Percentiles rank a stretch among this genome's conserved stretches.
Evolutionary conservation across 2,888 invertebrate species (phyloP).

Genomic region (Pristionchus entomophagus): DNA sequence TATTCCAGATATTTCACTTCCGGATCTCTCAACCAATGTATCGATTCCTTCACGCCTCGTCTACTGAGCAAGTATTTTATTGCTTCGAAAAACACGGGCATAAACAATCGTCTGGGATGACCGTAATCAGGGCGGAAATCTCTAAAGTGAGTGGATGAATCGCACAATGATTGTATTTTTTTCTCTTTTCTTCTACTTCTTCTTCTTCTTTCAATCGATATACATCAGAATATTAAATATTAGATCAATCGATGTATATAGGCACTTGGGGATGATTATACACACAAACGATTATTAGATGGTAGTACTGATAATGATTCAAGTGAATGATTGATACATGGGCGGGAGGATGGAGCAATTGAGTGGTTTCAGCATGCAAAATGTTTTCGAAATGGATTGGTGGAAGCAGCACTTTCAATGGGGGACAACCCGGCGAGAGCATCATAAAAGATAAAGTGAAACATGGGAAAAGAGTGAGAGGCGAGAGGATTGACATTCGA

Average conservation of each 20-base stretch:
- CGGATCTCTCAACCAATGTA: conserved; percentile 8
- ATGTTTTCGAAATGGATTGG: neutral
- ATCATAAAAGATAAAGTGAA: neutral
- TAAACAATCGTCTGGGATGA: conserved; percentile 15
- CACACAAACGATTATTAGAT: conserved; percentile 2
- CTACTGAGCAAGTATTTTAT: conserved; percentile 3
- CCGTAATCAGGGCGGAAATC: conserved; percentile 21
- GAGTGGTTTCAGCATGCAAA: neutral
- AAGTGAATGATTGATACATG: conserved; percentile 29
- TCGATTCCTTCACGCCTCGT: neutral
- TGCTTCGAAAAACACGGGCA: neutral
- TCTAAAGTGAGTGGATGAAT: conserved; percentile 21
- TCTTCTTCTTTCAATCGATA: neutral
- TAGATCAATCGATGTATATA: neutral
- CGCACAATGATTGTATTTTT: neutral
- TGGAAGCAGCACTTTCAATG: conserved; percentile 13
- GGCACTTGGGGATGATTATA: neutral
- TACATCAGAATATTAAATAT: neutral
- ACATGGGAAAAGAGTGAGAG: neutral
- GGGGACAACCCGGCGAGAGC: neutral
- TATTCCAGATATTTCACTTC: neutral
- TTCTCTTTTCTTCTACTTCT: no score
- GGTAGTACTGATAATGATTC: neutral
- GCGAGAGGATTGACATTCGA: neutral
- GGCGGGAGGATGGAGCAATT: neutral